These are phyloP conservation scores for Xenopus laevis DNA, from an alignment of 2,113 vertebrate species.

Conservation along the genomic window DNA sequence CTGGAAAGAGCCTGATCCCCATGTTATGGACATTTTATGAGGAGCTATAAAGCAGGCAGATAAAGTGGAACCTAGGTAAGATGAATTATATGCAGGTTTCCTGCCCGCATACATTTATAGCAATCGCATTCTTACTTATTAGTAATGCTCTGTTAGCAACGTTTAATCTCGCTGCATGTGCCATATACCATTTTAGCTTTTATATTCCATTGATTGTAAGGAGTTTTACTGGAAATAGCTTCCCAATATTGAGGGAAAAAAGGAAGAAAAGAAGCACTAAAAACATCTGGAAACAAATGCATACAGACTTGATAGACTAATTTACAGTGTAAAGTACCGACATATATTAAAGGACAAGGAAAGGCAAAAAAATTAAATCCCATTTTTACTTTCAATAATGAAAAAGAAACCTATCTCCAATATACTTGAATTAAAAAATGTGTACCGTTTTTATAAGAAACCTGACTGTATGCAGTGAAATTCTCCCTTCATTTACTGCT, in stretches of 20 bases:
- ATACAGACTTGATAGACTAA: too few species aligned
- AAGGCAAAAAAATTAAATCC: too few species aligned
- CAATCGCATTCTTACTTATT: not conserved
- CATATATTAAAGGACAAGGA: too few species aligned
- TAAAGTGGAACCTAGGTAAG: constrained; percentile 5
- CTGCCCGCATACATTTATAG: constrained; percentile 8
- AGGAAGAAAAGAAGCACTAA: too few species aligned
- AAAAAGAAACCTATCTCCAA: too few species aligned
- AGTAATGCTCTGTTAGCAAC: not conserved
- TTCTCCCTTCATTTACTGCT: too few species aligned
- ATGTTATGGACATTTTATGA: constrained; percentile 14
- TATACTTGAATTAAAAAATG: too few species aligned
- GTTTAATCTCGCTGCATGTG: not conserved
- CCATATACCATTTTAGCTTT: not conserved
- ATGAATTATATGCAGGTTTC: constrained; percentile 23
- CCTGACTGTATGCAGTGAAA: too few species aligned
- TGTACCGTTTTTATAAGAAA: too few species aligned
- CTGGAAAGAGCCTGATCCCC: constrained; percentile 12
- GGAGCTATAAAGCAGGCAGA: constrained; percentile 29
- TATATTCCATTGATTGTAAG: not conserved
- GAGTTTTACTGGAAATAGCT: not conserved
- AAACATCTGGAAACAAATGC: too few species aligned
- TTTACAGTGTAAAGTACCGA: too few species aligned
- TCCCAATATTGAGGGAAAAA: not conserved
- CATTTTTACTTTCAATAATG: too few species aligned